A percentile compares a stretch with the other conserved stretches of the same genome.
Conservation (phyloP, 2,888 invertebrate species). For the Clanis bilineata region DNA sequence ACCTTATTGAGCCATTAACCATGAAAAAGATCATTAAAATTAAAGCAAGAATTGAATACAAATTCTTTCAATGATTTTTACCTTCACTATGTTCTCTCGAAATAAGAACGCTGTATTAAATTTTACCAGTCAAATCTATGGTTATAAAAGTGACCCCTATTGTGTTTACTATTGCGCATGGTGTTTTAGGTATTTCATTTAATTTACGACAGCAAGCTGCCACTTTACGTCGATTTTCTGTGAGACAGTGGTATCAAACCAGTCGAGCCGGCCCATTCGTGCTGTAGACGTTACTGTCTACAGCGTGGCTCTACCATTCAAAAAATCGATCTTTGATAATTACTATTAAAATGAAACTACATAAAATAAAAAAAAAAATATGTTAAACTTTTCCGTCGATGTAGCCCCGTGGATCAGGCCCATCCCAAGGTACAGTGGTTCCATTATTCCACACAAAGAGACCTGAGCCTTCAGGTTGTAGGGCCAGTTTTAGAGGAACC, state of each 20-base stretch:
- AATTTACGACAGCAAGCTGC: no score
- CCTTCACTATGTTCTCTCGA: constrained; percentile 29
- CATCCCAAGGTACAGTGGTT: constrained; percentile 59
- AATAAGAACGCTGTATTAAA: not conserved
- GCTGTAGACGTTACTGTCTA: no score
- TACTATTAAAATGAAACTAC: not conserved
- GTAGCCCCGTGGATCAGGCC: constrained; percentile 61
- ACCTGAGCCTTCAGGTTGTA: constrained; percentile 44
- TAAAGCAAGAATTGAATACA: constrained; percentile 53
- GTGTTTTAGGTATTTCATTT: no score
- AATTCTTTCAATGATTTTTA: constrained; percentile 64
- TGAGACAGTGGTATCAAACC: no score
- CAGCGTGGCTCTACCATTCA: no score
- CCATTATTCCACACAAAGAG: constrained; percentile 65
- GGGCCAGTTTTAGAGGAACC: constrained; percentile 41
- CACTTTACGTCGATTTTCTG: no score
- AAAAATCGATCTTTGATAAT: no score
- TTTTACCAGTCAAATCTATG: not conserved
- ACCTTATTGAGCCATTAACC: constrained; percentile 68
- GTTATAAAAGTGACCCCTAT: no score
- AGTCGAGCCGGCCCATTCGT: no score
- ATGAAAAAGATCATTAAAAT: constrained; percentile 67
- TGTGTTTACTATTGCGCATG: no score
- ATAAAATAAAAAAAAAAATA: not conserved
- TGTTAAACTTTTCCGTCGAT: constrained; percentile 51